Evolutionary conservation across 2,113 vertebrate species (phyloP).

Genomic region (Cephalopholis sonnerati): DNA sequence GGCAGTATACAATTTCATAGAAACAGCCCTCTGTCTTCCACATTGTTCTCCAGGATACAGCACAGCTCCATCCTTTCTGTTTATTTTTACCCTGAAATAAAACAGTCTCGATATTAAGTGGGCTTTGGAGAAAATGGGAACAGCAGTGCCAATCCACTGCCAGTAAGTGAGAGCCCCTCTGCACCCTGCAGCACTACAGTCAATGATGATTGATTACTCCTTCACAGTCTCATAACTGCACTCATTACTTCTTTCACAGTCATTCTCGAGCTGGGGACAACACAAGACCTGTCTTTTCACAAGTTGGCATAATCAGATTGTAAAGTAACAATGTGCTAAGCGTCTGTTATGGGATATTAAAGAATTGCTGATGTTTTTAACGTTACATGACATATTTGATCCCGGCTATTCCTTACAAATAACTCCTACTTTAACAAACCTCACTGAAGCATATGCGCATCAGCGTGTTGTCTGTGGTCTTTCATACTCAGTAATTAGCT

Average conservation of each 20-base stretch:
- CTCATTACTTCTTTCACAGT: constrained; percentile 71
- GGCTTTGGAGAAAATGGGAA: constrained; percentile 65
- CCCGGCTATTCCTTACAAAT: constrained; percentile 1
- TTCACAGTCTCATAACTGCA: constrained; percentile 73
- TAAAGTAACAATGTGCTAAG: constrained; percentile 1
- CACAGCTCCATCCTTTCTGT: constrained; percentile 22
- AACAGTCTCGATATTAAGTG: constrained; percentile 59
- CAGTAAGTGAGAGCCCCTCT: constrained; percentile 60
- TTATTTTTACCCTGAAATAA: constrained; percentile 46
- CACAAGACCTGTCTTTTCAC: constrained; percentile 32
- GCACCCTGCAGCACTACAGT: constrained; percentile 68
- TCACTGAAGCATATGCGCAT: constrained; percentile 23
- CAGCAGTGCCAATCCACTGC: constrained; percentile 52
- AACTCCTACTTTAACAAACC: constrained; percentile 18
- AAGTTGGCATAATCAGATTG: constrained; percentile 22
- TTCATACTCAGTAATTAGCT: constrained; percentile 58
- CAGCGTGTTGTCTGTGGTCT: constrained; percentile 28
- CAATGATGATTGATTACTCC: constrained; percentile 79
- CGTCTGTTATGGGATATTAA: constrained; percentile 15
- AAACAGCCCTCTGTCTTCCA: not conserved
- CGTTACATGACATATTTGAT: not conserved
- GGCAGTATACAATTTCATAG: not conserved
- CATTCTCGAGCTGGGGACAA: constrained; percentile 31
- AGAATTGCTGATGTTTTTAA: constrained; percentile 16
- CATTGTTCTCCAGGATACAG: not conserved